Conservation (phyloP, 35 echinoderm and acorn worm genomes). For the Anneissia japonica region DNA sequence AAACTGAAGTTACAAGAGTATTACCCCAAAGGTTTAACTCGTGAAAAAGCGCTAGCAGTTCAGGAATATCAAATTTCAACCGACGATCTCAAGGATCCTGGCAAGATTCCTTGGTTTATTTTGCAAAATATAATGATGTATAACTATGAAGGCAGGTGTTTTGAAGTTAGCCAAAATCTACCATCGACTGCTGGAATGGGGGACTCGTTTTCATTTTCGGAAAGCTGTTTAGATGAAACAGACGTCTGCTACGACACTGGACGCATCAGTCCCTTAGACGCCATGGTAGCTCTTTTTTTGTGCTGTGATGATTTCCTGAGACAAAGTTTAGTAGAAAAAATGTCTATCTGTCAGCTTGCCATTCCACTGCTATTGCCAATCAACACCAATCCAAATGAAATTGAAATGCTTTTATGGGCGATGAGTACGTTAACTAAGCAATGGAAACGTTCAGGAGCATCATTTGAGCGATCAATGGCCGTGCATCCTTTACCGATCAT, state of each 20-base stretch:
- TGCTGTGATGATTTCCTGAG: neutral
- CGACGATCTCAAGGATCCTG: neutral
- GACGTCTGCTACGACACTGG: neutral
- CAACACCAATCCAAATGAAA: neutral
- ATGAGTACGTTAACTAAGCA: neutral
- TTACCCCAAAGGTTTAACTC: neutral
- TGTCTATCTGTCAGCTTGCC: neutral
- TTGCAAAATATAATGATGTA: neutral
- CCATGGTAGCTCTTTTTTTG: neutral
- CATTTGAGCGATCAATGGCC: neutral
- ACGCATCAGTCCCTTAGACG: neutral
- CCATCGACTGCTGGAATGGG: neutral
- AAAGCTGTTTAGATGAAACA: neutral
- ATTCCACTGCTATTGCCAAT: slow-evolving; percentile 1
- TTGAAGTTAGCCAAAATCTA: neutral
- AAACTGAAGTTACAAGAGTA: neutral
- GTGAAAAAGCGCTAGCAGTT: neutral
- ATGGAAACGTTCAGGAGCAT: neutral
- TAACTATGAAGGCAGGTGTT: neutral
- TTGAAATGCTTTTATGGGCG: neutral
- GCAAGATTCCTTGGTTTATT: neutral
- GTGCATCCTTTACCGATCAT: neutral
- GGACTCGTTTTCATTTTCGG: neutral
- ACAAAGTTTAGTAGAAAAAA: neutral
- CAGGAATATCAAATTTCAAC: neutral